These are phyloP conservation scores for Bedellia somnulentella DNA, from an alignment of 2,888 invertebrate genomes.

Conservation along the genomic window DNA sequence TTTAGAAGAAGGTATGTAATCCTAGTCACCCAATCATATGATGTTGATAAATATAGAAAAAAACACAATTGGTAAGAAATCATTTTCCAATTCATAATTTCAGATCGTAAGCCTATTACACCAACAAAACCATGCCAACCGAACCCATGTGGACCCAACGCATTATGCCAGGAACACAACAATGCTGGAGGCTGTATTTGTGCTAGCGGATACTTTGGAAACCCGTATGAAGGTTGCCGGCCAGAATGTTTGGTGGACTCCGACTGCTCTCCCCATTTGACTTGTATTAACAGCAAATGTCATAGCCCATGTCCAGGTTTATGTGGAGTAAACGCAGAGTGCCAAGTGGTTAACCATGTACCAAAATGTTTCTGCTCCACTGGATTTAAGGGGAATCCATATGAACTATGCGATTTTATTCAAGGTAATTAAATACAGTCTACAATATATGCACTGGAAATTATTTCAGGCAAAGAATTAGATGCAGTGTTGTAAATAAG, in stretches of 20 bases:
- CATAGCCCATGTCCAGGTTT: constrained; percentile 74
- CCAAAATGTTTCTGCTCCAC: constrained; percentile 72
- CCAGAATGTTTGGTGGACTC: constrained; percentile 73
- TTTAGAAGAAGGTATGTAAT: constrained; percentile 28
- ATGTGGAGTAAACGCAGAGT: constrained; percentile 75
- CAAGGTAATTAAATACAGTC: constrained; percentile 37
- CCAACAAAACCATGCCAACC: constrained; percentile 66
- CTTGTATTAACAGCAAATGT: constrained; percentile 70
- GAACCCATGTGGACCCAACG: constrained; percentile 68
- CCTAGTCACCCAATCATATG: too few species aligned
- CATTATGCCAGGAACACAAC: constrained; percentile 68
- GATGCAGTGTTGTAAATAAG: too few species aligned
- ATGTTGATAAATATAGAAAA: constrained; percentile 3
- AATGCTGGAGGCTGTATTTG: constrained; percentile 71
- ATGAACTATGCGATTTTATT: constrained; percentile 30
- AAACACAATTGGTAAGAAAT: too few species aligned
- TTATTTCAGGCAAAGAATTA: too few species aligned
- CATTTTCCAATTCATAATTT: too few species aligned
- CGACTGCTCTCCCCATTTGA: constrained; percentile 66
- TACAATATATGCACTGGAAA: too few species aligned
- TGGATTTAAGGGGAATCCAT: constrained; percentile 75
- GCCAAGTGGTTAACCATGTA: constrained; percentile 74
- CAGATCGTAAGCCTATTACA: too few species aligned
- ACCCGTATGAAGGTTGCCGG: constrained; percentile 69
- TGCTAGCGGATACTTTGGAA: constrained; percentile 67